Conservation (phyloP, 2,797 vertebrate genomes). For the Amblyraja radiata region DNA sequence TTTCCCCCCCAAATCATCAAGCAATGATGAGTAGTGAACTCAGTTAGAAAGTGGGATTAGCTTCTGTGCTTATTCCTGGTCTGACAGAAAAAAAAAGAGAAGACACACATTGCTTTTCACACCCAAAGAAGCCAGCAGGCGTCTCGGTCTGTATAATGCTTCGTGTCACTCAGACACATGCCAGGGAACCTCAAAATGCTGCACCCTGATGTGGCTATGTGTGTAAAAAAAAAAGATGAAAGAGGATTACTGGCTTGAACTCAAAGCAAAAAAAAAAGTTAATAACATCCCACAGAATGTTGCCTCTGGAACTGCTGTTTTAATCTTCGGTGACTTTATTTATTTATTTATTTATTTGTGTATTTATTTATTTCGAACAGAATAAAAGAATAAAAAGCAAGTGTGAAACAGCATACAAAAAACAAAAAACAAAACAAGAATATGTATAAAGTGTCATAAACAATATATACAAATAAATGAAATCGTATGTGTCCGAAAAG, state of each 20-base stretch:
- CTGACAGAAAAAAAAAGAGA: slow-evolving; percentile 42
- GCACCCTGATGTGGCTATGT: slow-evolving; percentile 43
- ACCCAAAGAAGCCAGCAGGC: slow-evolving; percentile 49
- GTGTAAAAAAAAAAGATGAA: slow-evolving; percentile 44
- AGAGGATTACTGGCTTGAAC: slow-evolving; percentile 54
- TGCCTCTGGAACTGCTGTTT: slow-evolving; percentile 46
- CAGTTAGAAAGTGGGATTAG: slow-evolving; percentile 40
- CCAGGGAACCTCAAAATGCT: slow-evolving; percentile 49
- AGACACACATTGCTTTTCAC: slow-evolving; percentile 43
- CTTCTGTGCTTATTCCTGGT: slow-evolving; percentile 40
- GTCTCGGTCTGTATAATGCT: slow-evolving; percentile 47
- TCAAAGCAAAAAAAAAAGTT: slow-evolving; percentile 51
- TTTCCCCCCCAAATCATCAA: slow-evolving; percentile 21
- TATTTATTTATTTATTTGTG: too few relatives aligned
- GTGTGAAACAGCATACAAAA: too few relatives aligned
- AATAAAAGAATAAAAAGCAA: too few relatives aligned
- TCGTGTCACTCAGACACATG: slow-evolving; percentile 49
- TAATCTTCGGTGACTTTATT: slow-evolving; percentile 39
- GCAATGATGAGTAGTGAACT: slow-evolving; percentile 25
- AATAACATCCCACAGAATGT: slow-evolving; percentile 50
- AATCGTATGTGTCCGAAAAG: too few relatives aligned
- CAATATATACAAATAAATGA: too few relatives aligned
- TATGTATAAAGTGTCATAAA: too few relatives aligned
- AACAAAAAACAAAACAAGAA: too few relatives aligned
- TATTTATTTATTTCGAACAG: too few relatives aligned